These are phyloP conservation scores for Caenorhabditis sulstoni DNA, from an alignment of 2,888 invertebrate species.

Conservation along the genomic window DNA sequence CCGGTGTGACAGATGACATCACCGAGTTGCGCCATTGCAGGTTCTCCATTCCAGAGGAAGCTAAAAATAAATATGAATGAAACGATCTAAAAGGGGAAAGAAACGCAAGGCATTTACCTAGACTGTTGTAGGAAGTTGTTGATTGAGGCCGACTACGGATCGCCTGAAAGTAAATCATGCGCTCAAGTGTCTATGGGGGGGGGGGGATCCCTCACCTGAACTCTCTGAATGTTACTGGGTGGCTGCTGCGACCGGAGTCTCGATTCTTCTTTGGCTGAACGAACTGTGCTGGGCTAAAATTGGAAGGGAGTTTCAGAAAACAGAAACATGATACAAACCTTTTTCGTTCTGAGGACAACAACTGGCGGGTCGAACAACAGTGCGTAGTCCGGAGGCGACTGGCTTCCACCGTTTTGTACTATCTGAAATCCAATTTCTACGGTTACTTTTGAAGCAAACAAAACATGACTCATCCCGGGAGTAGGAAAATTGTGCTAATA, in stretches of 20 bases:
- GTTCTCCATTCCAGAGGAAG: constrained; percentile 77
- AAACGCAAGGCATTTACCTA: constrained; percentile 31
- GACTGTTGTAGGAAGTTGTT: constrained; percentile 66
- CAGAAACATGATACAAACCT: constrained; percentile 1
- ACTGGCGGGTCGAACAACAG: constrained; percentile 56
- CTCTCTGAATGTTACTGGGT: constrained; percentile 63
- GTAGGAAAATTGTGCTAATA: constrained; percentile 6
- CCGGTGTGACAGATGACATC: constrained; percentile 65
- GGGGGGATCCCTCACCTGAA: constrained; percentile 57
- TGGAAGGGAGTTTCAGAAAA: neutral
- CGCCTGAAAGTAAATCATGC: constrained; percentile 50
- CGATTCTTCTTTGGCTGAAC: constrained; percentile 71
- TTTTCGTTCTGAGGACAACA: constrained; percentile 55
- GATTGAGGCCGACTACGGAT: constrained; percentile 66
- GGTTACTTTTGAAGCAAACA: constrained; percentile 23
- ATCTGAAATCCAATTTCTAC: constrained; percentile 53
- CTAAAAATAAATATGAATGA: constrained; percentile 45
- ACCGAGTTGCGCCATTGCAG: constrained; percentile 75
- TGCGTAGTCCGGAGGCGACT: constrained; percentile 58
- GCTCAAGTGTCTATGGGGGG: neutral
- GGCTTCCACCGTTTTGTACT: constrained; percentile 53
- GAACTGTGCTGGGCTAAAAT: constrained; percentile 66
- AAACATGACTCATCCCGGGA: constrained; percentile 31
- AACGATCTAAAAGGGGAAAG: constrained; percentile 14
- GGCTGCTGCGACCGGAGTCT: constrained; percentile 66